Evolutionary conservation across 2,113 vertebrate genomes (phyloP).

Genomic region (Martes martes): DNA sequence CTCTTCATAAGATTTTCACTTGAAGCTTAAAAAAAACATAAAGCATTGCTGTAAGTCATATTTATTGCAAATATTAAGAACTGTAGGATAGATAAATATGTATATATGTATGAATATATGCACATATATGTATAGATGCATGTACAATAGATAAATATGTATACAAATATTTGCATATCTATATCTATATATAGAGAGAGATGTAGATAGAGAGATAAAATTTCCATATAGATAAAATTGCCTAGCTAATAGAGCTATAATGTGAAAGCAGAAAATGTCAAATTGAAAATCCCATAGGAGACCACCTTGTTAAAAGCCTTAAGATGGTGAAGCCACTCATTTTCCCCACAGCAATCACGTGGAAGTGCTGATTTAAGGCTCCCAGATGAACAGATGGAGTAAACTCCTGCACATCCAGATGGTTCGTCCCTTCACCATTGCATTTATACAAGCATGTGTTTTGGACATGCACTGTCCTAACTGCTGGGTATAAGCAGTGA

Average conservation of each 20-base stretch:
- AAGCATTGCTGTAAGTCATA: not conserved
- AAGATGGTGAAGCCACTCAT: not conserved
- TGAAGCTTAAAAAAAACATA: not conserved
- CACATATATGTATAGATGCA: not conserved
- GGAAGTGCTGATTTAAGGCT: not conserved
- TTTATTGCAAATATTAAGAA: slow-evolving; percentile 12
- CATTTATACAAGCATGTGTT: not conserved
- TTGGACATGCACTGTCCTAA: not conserved
- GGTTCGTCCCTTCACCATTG: not conserved
- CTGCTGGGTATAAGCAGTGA: not conserved
- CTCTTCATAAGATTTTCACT: not conserved
- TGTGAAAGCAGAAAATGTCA: not conserved
- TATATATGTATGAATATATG: not conserved
- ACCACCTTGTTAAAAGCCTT: not conserved
- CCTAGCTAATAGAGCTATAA: not conserved
- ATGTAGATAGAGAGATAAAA: not conserved
- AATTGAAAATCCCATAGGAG: not conserved
- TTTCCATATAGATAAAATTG: not conserved
- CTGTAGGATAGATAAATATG: not conserved
- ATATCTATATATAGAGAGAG: not conserved
- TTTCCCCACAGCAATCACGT: not conserved
- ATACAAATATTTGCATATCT: not conserved
- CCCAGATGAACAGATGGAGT: not conserved
- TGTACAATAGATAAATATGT: not conserved
- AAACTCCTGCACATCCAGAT: not conserved